These are phyloP conservation scores for Thelaira solivaga DNA, from an alignment of 2,888 invertebrate genomes.

Conservation along the genomic window DNA sequence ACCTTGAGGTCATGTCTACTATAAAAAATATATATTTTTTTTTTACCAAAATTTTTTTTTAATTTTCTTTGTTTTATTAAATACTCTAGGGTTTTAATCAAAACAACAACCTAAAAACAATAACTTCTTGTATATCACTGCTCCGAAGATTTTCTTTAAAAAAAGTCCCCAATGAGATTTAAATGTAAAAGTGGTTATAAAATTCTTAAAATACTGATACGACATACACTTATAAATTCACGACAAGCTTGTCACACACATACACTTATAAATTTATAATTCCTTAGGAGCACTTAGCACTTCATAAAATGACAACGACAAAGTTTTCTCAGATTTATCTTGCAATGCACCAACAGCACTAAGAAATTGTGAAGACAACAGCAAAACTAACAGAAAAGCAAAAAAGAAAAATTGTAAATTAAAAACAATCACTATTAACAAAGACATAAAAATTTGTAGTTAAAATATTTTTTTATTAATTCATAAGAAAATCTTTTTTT, in stretches of 20 bases:
- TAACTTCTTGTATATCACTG: conserved; percentile 16
- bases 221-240: neutral
- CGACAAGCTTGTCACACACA: conserved; percentile 34
- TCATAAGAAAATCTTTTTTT: conserved; percentile 30
- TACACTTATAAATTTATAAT: conserved; percentile 57
- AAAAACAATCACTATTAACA: conserved; percentile 62
- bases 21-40: conserved; percentile 27
- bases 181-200: conserved; percentile 42
- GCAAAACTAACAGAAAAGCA: neutral
- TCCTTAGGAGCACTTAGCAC: conserved; percentile 62
- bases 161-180: conserved; percentile 49
- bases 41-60: conserved; percentile 8
- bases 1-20: conserved; percentile 39
- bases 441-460: conserved; percentile 62
- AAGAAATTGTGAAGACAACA: conserved; percentile 1
- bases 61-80: conserved; percentile 21
- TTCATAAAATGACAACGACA: conserved; percentile 63
- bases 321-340: conserved; percentile 61
- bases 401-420: conserved; percentile 39
- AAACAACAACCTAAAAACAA: conserved; percentile 54
- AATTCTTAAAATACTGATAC: neutral
- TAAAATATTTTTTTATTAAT: conserved; percentile 54
- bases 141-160: conserved; percentile 36
- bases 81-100: conserved; percentile 51
- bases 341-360: conserved; percentile 11